Evolutionary conservation across 2,113 vertebrate species (phyloP).

Genomic region (Myxocyprinus asiaticus): DNA sequence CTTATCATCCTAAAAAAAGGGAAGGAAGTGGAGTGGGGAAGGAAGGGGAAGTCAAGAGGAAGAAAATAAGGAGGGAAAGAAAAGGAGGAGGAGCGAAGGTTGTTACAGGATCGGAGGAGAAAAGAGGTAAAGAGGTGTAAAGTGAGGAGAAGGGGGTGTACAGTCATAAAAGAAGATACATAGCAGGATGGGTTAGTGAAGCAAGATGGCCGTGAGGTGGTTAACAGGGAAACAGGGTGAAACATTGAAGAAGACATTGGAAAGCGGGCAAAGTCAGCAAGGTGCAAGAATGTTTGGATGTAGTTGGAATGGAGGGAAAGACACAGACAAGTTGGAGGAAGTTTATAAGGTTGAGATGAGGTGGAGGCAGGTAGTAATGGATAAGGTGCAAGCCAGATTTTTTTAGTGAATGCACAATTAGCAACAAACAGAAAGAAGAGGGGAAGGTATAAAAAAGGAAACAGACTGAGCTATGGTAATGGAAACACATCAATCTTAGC

Average conservation of each 20-base stretch:
- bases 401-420: neutral
- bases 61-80: conserved; percentile 34
- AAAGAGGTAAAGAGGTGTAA: conserved; percentile 39
- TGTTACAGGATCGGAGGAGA: conserved; percentile 48
- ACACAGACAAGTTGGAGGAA: neutral
- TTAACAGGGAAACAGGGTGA: neutral
- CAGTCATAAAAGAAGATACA: conserved; percentile 40
- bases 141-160: conserved; percentile 52
- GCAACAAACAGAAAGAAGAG: neutral
- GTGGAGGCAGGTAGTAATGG: neutral
- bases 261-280: neutral
- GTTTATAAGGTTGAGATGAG: neutral
- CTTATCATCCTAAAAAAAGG: conserved; percentile 89
- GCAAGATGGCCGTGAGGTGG: neutral
- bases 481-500: conserved; percentile 30
- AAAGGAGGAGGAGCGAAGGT: conserved; percentile 46
- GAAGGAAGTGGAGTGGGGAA: conserved; percentile 37
- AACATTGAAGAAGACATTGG: neutral
- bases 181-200: conserved; percentile 39
- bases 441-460: conserved; percentile 33
- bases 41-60: too few species aligned
- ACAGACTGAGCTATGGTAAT: conserved; percentile 38
- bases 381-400: neutral
- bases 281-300: conserved; percentile 7
- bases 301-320: neutral